Base-by-base conservation (phyloP, 1,140 invertebrate species). In the Onthophagus taurus region DNA sequence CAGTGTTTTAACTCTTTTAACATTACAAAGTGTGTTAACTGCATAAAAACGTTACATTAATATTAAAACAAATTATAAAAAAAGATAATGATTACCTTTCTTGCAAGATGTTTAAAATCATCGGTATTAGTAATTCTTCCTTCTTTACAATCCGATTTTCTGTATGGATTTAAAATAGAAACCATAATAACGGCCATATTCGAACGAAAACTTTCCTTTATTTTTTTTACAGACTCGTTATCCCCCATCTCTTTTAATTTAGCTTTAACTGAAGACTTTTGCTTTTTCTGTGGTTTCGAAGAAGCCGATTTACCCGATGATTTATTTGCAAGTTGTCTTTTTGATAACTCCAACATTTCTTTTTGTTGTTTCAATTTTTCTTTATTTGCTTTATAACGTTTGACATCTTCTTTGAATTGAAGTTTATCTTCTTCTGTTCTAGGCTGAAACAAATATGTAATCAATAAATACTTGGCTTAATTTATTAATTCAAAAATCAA, bases 21-120 rank as follows among this genome's bases (percentile, higher is more conserved):
- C 75, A 95, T 82, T n/a, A 98, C 89, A 66, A 93, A 90, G 67
- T 96, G 90, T 1, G 92, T 97, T 16, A 97, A 69, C 92, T 96
- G 72, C 33, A 77, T 8, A 6, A 33, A 26, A 24, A 26, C 16
- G 7, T 41, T 13, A 26, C 39, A 42, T 26, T 11, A 39, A 34
- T 17, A 43, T 33, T 21, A 42, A 4, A 45, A 4, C 2, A 24
- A 5, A 21, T 29, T 34, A 39, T 41, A 17, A 43, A 19, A 48
- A 16, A 31, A 38, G 37, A 33, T 42, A 42, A 33, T 23, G 34
- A 34, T 26, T 68, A 96, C 92, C 78, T 96, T 95, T 68, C 90
- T 79, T 0, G 93, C 92, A 16, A 98, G 71, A 69, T 94, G 89
- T 64, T 96, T 96, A 65, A 96, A 97, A 65, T 97, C 92, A 34